phyloP scores from a whole-genome alignment of 2,888 invertebrate species.

The Flexamia atlantica region DNA sequence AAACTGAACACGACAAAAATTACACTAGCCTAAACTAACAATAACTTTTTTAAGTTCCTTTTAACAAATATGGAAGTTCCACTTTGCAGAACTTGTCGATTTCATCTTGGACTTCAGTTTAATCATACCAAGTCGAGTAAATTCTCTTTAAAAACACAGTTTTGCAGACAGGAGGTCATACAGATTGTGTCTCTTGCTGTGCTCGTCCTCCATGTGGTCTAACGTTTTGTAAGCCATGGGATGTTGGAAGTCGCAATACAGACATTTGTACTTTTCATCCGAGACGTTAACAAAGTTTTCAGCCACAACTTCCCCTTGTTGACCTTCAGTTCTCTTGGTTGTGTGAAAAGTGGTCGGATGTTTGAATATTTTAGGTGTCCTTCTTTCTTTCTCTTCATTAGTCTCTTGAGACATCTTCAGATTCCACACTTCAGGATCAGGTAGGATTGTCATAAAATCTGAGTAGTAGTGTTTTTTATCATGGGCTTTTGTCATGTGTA shows the following conservation, averaged over 20 bases:
- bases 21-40: no score
- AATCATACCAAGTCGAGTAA: no score
- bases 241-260: background rate
- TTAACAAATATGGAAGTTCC: no score
- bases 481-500: background rate
- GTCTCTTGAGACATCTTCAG: background rate
- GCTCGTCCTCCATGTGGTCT: constrained; percentile 35
- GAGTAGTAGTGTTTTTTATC: background rate
- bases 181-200: constrained; percentile 13
- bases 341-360: background rate
- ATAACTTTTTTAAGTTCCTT: no score
- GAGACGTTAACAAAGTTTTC: background rate
- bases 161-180: constrained; percentile 27
- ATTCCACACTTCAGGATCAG: background rate
- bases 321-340: background rate
- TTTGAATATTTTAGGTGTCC: background rate
- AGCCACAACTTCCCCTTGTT: background rate
- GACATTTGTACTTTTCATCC: background rate
- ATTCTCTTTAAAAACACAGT: no score
- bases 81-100: no score
- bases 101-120: no score
- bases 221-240: background rate
- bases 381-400: background rate
- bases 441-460: constrained; percentile 20
- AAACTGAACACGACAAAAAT: no score